Evolutionary conservation across 2,797 vertebrate species (phyloP).

Genomic region (Notolepis coatsorum): DNA sequence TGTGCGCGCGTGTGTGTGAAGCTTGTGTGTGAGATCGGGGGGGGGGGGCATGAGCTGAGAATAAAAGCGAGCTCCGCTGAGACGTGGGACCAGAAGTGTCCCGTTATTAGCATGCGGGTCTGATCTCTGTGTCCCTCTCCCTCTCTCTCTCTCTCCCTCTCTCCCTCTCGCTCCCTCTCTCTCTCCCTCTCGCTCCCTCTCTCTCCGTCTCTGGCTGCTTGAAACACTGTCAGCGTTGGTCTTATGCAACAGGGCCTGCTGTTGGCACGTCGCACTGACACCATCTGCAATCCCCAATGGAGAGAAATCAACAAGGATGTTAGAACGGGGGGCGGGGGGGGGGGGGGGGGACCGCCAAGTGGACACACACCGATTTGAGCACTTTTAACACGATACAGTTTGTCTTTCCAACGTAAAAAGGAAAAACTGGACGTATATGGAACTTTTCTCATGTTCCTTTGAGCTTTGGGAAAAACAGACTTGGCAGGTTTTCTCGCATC

Average conservation of each 20-base stretch:
- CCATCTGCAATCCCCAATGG: conserved; percentile 16
- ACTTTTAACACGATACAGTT: too few species aligned
- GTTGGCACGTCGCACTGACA: conserved; percentile 21
- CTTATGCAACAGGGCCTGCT: conserved; percentile 45
- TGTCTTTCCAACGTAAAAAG: conserved; percentile 9
- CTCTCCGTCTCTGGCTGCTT: conserved; percentile 29
- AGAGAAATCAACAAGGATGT: conserved; percentile 29
- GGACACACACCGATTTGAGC: too few species aligned
- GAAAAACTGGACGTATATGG: conserved; percentile 4
- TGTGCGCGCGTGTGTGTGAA: too few species aligned
- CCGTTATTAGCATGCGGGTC: conserved; percentile 71
- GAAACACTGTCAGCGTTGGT: conserved; percentile 14
- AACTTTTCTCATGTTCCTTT: conserved; percentile 24
- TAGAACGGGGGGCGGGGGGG: background rate
- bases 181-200: conserved; percentile 41
- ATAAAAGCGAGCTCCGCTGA: conserved; percentile 59
- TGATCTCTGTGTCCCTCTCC: conserved; percentile 42
- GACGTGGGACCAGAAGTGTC: conserved; percentile 59
- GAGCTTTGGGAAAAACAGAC: conserved; percentile 29
- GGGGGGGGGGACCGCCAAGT: too few species aligned
- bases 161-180: conserved; percentile 48
- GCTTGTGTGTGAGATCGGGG: conserved; percentile 25
- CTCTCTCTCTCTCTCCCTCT: conserved; percentile 34
- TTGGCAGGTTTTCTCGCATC: conserved; percentile 41
- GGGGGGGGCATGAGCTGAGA: conserved; percentile 49